Base-by-base conservation (phyloP, 2,888 invertebrate genomes). In the Celastrina argiolus region DNA sequence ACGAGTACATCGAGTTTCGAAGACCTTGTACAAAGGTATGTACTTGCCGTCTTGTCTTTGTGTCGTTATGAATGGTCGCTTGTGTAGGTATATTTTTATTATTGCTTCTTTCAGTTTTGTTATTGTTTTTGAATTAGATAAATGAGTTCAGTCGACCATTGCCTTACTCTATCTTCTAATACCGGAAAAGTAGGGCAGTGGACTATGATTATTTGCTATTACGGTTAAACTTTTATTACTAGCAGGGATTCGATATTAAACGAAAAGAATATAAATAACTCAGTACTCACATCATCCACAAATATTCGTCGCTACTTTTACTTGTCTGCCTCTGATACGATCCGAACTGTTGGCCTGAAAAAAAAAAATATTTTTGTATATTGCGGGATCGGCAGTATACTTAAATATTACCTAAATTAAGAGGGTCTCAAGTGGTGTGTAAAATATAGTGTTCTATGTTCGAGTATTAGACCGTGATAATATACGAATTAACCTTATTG, bases 241-340 rank as follows among this genome's bases (percentile, higher is more conserved):
- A 31, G n/a, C n/a, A 31, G 8, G 22, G 14, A 58, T 45, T 14
- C 14, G 14, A 22, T 56, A 7, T 18, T 14, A 39, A 39, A 22
- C 12, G 18, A 22, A 1, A 39, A 61, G 51, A 26, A 22, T 5
- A 51, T 14, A 51, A 64, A n/a, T 42, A 71, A 81, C 91, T n/a
- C n/a, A n/a, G n/a, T n/a, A n/a, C n/a, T 89, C 76, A 90, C 91
- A 91, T 85, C 87, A 91, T 90, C 85, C 88, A 90, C 69, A 90
- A 77, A 71, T 89, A 89, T 69, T 90, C 91, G 64, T 91, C 90
- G 71, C 87, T 80, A 69, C 67, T 83, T 74, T 88, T 90, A 78
- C 83, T 88, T 14, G 83, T 74, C 72, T 81, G 82, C 69, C 83
- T 81, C 71, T 83, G 86, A 22, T 84, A 73, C 22, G 77, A 71